Conservation (phyloP, 2,888 invertebrate genomes). For the Microplitis manilae region DNA sequence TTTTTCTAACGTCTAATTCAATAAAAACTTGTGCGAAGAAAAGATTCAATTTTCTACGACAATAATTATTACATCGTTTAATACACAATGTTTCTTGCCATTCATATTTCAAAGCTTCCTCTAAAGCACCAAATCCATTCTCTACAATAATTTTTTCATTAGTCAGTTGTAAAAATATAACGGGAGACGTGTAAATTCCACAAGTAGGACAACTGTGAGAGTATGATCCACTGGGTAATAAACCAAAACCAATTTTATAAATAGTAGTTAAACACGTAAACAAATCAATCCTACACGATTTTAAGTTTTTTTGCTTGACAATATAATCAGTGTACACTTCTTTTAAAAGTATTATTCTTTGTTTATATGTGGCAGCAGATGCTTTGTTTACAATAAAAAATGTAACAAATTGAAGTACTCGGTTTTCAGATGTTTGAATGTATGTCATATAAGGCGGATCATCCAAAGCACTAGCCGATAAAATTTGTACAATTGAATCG, state of each 20-base stretch:
- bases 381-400: slow-evolving; percentile 30
- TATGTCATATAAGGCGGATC: slow-evolving; percentile 26
- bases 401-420: slow-evolving; percentile 27
- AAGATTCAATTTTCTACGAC: not conserved
- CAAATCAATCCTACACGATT: slow-evolving; percentile 9
- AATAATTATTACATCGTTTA: slow-evolving; percentile 12
- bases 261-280: not conserved
- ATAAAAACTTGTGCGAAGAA: slow-evolving; percentile 31
- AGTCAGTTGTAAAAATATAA: slow-evolving; percentile 17
- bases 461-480: slow-evolving; percentile 32
- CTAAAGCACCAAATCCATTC: slow-evolving; percentile 20
- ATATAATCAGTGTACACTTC: too few relatives aligned
- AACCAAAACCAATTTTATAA: not conserved
- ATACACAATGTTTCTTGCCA: slow-evolving; percentile 16
- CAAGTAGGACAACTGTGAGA: not conserved
- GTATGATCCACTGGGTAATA: not conserved
- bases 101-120: slow-evolving; percentile 22
- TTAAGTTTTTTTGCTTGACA: too few relatives aligned
- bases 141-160: slow-evolving; percentile 33
- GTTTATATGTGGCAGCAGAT: slow-evolving; percentile 32
- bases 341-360: slow-evolving; percentile 29
- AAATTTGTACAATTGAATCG: slow-evolving; percentile 34
- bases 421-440: slow-evolving; percentile 21
- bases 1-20: slow-evolving; percentile 33
- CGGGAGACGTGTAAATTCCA: slow-evolving; percentile 13